Evolutionary conservation across 2,888 invertebrate genomes (phyloP), one percentile per base, ranked within the genome.

Genomic region (Papilio protenor): DNA sequence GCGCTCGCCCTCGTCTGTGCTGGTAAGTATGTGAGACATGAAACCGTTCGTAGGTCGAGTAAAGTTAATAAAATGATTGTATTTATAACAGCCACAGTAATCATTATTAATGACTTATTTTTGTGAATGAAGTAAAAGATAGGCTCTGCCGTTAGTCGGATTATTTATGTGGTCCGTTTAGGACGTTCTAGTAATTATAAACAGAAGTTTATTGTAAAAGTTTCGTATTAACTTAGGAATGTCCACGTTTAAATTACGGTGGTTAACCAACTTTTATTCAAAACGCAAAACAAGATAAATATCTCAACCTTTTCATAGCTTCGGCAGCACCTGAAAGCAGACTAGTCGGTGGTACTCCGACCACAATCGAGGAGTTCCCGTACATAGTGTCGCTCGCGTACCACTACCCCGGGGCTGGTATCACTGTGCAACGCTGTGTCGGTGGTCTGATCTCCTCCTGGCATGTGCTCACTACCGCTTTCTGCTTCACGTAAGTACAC

Each of bases 371-470:
- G 76, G 83, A 91, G 71, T 87, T 84, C 81, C 91, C 92, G 0
- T 91, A 87, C 82, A 82, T 86, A 18, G 84, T 85, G 0, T 83
- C 92, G 0, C 59, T 85, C 21, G 80, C 83, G 1, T 92, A 92
- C 82, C 80, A 71, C 33, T 91, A 92, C 83, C 86, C 89, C 1
- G 81, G 84, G 0, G 83, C 88, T 2, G 83, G 85, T 6, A 86
- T 90, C 73, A 84, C 81, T 4, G 78, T 91, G 6, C 92, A 91
- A 81, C 85, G 92, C 12, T 92, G 92, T 80, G 90, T 89, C 3
- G 92, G 91, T 5, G 79, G 86, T 2, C 83, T 92, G 11, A 74
- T 92, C n/a, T 91, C 91, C 0, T 92, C 92, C 0, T 91, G 84
- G 84, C 92, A 92, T 78, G 85, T 87, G 1, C 75, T 92, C 3